Evolutionary conservation across 2,888 invertebrate species (phyloP).

Genomic region (Atherix ibis): DNA sequence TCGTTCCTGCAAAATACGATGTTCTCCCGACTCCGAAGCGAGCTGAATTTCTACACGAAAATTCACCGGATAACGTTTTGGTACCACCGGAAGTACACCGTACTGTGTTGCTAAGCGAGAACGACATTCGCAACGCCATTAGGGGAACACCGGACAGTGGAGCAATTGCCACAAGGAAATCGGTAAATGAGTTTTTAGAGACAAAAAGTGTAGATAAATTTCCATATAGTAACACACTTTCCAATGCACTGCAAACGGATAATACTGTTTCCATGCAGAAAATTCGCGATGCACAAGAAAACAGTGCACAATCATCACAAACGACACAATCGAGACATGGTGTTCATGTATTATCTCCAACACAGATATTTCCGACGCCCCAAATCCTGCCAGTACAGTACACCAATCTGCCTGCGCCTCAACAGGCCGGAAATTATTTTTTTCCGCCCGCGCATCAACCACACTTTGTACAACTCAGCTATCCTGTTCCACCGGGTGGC

Average conservation of each 20-base stretch:
- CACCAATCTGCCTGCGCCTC: conserved; percentile 29
- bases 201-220: not conserved
- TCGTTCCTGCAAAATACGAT: conserved; percentile 20
- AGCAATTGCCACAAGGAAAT: not conserved
- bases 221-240: not conserved
- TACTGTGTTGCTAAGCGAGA: conserved; percentile 27
- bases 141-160: not conserved
- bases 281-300: conserved; percentile 3
- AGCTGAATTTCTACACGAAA: conserved; percentile 28
- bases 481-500: too few relatives aligned
- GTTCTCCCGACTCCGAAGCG: conserved; percentile 22
- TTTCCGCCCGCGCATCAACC: conserved; percentile 6
- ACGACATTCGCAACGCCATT: conserved; percentile 25
- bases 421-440: conserved; percentile 21
- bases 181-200: not conserved
- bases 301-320: conserved; percentile 3
- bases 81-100: conserved; percentile 30
- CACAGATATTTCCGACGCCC: conserved; percentile 30
- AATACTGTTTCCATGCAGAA: conserved; percentile 13
- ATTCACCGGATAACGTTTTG: conserved; percentile 27
- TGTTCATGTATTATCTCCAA: conserved; percentile 18
- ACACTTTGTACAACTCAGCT: conserved; percentile 7
- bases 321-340: conserved; percentile 9
- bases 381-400: conserved; percentile 33
- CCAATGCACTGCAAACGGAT: not conserved